phyloP scores from a whole-genome alignment of 2,797 vertebrate species.

The Cossypha polioptera region DNA sequence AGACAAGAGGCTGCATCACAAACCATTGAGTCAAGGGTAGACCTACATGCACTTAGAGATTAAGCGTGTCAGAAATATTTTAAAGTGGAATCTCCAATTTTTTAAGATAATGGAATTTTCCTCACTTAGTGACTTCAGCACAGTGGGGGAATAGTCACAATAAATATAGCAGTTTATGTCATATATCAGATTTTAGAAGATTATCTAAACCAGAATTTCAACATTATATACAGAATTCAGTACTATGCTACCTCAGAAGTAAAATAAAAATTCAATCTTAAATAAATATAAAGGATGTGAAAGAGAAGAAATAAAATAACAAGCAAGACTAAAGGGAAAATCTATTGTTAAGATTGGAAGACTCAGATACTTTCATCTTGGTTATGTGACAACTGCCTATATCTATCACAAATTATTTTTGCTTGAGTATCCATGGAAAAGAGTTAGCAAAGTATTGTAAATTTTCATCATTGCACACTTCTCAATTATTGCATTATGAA shows the following conservation, averaged over 20 bases:
- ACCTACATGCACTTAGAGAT: background rate
- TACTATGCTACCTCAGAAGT: background rate
- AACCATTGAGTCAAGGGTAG: background rate
- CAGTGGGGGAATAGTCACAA: background rate
- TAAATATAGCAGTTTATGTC: background rate
- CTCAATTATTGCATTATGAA: background rate
- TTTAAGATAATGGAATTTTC: background rate
- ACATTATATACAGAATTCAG: background rate
- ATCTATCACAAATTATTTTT: background rate
- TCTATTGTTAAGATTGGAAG: background rate
- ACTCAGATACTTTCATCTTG: background rate
- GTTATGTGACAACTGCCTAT: accelerated
- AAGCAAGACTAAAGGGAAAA: background rate
- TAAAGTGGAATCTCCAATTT: background rate
- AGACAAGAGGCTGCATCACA: background rate
- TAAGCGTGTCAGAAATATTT: background rate
- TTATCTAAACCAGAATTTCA: background rate
- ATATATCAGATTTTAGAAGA: background rate
- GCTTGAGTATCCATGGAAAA: background rate
- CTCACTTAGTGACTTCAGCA: background rate
- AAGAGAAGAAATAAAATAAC: background rate
- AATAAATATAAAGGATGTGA: background rate
- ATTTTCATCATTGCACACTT: background rate
- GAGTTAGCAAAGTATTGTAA: background rate
- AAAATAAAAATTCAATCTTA: background rate